Evolutionary conservation across 2,797 vertebrate genomes (phyloP).

Genomic region (Astyanax mexicanus): DNA sequence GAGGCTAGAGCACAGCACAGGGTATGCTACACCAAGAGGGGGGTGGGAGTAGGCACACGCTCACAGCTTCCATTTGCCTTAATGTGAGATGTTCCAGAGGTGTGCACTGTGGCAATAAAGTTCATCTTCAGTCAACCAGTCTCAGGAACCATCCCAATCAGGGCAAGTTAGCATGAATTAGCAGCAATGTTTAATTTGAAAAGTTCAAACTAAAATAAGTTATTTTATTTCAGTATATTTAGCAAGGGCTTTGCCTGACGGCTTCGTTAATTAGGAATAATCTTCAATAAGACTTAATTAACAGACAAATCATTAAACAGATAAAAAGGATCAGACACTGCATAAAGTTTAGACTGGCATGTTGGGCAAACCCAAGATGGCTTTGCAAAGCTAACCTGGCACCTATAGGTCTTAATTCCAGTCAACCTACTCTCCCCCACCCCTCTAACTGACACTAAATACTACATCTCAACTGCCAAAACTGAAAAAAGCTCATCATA

Average conservation of each 20-base stretch:
- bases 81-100: slow-evolving; percentile 54
- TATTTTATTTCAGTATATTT: slow-evolving; percentile 13
- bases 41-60: slow-evolving; percentile 84
- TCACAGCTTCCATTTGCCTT: slow-evolving; percentile 82
- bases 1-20: slow-evolving; percentile 90
- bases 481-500: slow-evolving; percentile 73
- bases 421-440: slow-evolving; percentile 69
- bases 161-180: slow-evolving; percentile 2
- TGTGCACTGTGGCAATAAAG: slow-evolving; percentile 29
- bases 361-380: neutral
- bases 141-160: slow-evolving; percentile 29
- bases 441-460: slow-evolving; percentile 73
- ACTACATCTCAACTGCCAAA: slow-evolving; percentile 78
- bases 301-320: neutral
- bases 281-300: neutral
- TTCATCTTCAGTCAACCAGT: slow-evolving; percentile 22
- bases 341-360: neutral
- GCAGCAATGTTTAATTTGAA: slow-evolving; percentile 11
- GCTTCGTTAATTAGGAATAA: slow-evolving; percentile 16
- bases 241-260: neutral
- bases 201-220: slow-evolving; percentile 3
- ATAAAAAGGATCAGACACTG: slow-evolving; percentile 21
- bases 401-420: slow-evolving; percentile 62
- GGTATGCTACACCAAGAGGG: slow-evolving; percentile 79
- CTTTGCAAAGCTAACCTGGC: slow-evolving; percentile 62